Evolutionary conservation across 2,113 vertebrate species (phyloP).

Genomic region (Alexandromys fortis): DNA sequence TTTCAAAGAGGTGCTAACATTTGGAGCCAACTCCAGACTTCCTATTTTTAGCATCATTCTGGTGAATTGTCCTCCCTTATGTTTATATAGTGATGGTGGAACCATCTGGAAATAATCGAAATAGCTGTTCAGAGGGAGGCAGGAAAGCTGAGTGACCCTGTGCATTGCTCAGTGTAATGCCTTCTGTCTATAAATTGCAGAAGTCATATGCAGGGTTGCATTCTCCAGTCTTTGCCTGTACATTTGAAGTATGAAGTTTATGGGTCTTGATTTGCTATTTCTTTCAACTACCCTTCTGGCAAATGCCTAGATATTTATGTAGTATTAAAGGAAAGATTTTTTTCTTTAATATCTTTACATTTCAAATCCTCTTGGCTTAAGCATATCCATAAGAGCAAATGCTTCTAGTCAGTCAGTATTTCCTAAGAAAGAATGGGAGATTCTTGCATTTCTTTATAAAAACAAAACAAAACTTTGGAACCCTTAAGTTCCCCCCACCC

Average conservation of each 20-base stretch:
- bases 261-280: conserved; percentile 53
- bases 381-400: conserved; percentile 54
- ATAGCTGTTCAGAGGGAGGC: conserved; percentile 49
- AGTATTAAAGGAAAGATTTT: conserved; percentile 70
- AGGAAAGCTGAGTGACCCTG: conserved; percentile 71
- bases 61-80: conserved; percentile 83
- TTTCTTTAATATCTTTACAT: conserved; percentile 76
- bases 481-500: too few species aligned
- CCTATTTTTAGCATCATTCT: conserved; percentile 86
- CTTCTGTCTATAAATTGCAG: conserved; percentile 59
- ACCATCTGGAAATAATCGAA: conserved; percentile 88
- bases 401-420: conserved; percentile 57
- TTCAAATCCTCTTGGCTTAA: conserved; percentile 74
- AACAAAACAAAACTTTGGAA: background rate
- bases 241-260: conserved; percentile 57
- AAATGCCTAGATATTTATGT: conserved; percentile 74
- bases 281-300: conserved; percentile 75
- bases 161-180: conserved; percentile 55
- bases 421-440: conserved; percentile 55
- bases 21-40: conserved; percentile 79
- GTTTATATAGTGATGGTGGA: conserved; percentile 83
- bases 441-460: conserved; percentile 33
- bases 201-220: conserved; percentile 35
- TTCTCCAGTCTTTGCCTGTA: conserved; percentile 55
- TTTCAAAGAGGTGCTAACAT: conserved; percentile 80